Base-by-base conservation (phyloP, 2,113 vertebrate species). In the Corythornis cristatus region DNA sequence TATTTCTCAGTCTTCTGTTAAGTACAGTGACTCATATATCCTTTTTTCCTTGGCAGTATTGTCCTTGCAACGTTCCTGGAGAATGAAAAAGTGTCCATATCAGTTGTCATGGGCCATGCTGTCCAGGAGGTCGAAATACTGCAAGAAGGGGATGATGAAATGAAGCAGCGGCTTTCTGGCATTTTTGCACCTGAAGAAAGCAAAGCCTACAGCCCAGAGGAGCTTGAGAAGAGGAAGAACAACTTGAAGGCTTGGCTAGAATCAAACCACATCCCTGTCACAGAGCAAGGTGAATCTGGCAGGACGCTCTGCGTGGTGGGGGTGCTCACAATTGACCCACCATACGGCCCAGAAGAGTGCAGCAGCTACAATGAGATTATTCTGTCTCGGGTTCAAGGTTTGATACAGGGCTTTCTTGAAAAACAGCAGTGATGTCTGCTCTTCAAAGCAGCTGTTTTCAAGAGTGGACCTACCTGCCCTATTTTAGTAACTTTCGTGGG, bases 281-380 rank as follows among this genome's bases (percentile, higher is more conserved):
- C 97, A 2, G 98, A 98, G 71, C 97, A 98, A 76, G 98, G 98
- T 6, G 97, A 97, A 15, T 80, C 92, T 1, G 98, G 91, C 8
- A 96, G 97, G 7, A 96, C 92, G 1, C 97, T 99, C 0, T 97
- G 97, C 9, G 98, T 99, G 90, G 99, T 98, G 0, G 98, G 98
- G 12, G 98, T 98, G 26, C 96, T 99, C 71, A 99, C 95, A 6
- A 96, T 99, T 42, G 96, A 97, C 7, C 98, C 99, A 2, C 99
- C 99, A 0, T 99, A 99, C 2, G 65, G 98, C n/a, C 95, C 98
- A 1, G 98, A 98, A 25, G 98, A 99, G 95, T 99, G 99, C 96
- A 98, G 78, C 94, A 98, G 99, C 89, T 84, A 97, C 82, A 99
- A 99, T 87, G 98, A 99, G 95, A 99, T 99, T 77, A 98, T 99